Evolutionary conservation across 2,888 invertebrate genomes (phyloP), one percentile per base, ranked within the genome.

Genomic region (Cynaeus angustus): DNA sequence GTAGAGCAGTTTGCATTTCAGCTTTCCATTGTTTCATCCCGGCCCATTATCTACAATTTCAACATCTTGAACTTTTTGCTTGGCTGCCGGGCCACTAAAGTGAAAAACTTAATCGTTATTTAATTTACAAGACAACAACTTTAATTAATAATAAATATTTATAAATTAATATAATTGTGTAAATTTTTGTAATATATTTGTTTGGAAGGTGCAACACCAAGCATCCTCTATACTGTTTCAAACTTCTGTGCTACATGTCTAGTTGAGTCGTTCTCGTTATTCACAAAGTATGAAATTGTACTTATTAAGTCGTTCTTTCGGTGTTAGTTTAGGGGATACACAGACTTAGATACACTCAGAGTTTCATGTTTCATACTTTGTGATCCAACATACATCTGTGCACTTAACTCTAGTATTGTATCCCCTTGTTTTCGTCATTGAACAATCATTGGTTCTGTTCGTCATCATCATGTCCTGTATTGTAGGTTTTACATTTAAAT

Each of bases 1-100:
- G 91, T 90, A 89, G 89, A 88, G 88, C 87, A 75, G 77, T 75
- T 88, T 88, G 83, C 83, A 83, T 83, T 84, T 84, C 83, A 83
- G 84, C 85, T 85, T 85, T 85, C 83, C 83, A 83, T 84, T 82
- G 83, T 85, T 84, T 85, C 84, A 83, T 83, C 84, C 84, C 83
- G 85, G 84, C 84, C 84, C 84, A 82, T 81, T 79, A 76, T 73
- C 75, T 77, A 78, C 81, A 81, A 82, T 81, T 82, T 82, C 82
- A 83, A 82, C 83, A 82, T 80, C 81, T 81, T 80, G 83, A 83
- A 82, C 82, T 82, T 82, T 81, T 81, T 80, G 81, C 82, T 83
- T 83, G 83, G 82, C 82, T 80, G 83, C 82, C 83, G 83, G 83
- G 83, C 80, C 82, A 80, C 76, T 79, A 82, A 83, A 83, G 83